These are phyloP conservation scores for Gymnothorax reevesii DNA, from an alignment of 2,797 vertebrate genomes.

Conservation along the genomic window DNA sequence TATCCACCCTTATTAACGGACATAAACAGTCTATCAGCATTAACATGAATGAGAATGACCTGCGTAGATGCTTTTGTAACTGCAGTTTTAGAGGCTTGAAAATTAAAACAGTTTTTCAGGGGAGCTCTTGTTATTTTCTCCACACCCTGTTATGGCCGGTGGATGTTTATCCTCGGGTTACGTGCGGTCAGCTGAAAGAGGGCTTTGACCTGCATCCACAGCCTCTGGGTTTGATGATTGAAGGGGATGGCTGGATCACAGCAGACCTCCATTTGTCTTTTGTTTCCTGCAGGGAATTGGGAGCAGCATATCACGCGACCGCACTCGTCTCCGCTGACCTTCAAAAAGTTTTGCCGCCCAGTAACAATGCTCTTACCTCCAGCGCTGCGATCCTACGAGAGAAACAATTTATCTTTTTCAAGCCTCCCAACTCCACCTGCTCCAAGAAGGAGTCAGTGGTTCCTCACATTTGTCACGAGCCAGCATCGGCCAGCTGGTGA, in stretches of 20 bases:
- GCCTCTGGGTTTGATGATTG: background rate
- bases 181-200: background rate
- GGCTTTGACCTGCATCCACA: background rate
- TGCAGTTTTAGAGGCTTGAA: no score
- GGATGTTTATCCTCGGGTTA: background rate
- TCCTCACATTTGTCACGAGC: background rate
- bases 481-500: background rate
- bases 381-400: background rate
- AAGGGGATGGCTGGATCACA: background rate
- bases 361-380: constrained; percentile 17
- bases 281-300: background rate
- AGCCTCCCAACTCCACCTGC: background rate
- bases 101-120: no score
- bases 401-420: background rate
- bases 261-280: constrained; percentile 6
- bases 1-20: no score
- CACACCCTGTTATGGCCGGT: background rate
- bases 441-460: background rate
- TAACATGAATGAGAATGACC: no score
- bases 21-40: no score
- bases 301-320: background rate
- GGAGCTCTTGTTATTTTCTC: background rate
- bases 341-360: background rate
- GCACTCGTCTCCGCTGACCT: background rate
- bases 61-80: no score